Evolutionary conservation across 2,888 invertebrate species (phyloP).

Genomic region (Stenodera caucasica): DNA sequence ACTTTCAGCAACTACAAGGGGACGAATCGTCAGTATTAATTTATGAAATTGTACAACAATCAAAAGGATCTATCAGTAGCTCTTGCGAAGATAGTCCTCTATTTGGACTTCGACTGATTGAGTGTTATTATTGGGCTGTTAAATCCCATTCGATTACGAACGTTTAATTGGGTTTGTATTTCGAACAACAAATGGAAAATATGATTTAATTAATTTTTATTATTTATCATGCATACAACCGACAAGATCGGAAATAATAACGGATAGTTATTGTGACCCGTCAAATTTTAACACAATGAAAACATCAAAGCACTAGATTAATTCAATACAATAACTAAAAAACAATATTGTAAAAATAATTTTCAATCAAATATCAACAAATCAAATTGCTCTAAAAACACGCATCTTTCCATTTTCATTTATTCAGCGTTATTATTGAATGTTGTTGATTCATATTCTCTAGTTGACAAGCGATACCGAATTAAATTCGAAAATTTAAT

Average conservation of each 20-base stretch:
- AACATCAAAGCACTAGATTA: not conserved
- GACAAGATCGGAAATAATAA: not conserved
- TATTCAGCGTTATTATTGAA: not conserved
- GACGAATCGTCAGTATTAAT: too few relatives aligned
- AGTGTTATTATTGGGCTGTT: not conserved
- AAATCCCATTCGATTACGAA: not conserved
- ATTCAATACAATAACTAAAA: not conserved
- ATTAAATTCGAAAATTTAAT: conserved; percentile 41
- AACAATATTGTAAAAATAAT: not conserved
- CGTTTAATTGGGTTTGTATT: not conserved
- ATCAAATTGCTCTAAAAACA: conserved; percentile 24
- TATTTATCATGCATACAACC: not conserved
- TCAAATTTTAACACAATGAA: not conserved
- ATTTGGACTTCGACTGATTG: too few relatives aligned
- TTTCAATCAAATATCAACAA: conserved; percentile 13
- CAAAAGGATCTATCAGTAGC: too few relatives aligned
- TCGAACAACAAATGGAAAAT: not conserved
- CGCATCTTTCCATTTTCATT: conserved; percentile 14
- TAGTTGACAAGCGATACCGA: conserved; percentile 39
- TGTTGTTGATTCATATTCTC: not conserved
- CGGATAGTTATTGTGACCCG: not conserved
- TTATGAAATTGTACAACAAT: too few relatives aligned
- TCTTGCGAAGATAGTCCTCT: too few relatives aligned
- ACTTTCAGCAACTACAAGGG: conserved; percentile 18
- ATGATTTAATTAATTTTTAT: not conserved